These are phyloP conservation scores for Drymodes brunneopygia DNA, from an alignment of 2,113 vertebrate species.

Conservation along the genomic window DNA sequence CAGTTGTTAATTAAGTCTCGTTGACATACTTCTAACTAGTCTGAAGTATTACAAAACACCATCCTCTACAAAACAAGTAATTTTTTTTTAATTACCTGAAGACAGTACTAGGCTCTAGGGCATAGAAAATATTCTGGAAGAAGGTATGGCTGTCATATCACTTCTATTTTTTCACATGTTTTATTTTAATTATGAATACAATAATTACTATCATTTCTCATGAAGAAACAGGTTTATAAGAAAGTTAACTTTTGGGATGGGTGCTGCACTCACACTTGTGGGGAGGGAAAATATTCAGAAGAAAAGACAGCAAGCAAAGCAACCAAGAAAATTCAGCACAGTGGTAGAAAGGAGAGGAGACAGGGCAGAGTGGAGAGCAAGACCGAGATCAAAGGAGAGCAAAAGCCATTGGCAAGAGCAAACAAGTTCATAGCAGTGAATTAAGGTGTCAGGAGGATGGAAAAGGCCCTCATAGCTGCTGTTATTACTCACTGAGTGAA, in stretches of 20 bases:
- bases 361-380: not conserved
- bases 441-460: not conserved
- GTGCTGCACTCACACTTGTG: not conserved
- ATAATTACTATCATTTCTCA: not conserved
- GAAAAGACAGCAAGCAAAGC: not conserved
- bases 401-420: conserved; percentile 31
- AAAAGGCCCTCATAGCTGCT: not conserved
- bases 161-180: not conserved
- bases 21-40: conserved; percentile 26
- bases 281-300: not conserved
- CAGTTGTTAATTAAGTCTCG: conserved; percentile 46
- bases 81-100: conserved; percentile 20
- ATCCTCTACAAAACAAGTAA: not conserved
- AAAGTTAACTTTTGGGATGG: not conserved
- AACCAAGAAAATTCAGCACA: not conserved
- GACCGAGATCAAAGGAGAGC: not conserved
- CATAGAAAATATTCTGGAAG: conserved; percentile 23
- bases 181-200: conserved; percentile 11
- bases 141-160: not conserved
- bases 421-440: conserved; percentile 36
- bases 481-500: not conserved
- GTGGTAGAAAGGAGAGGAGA: not conserved
- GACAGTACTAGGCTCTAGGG: conserved; percentile 16
- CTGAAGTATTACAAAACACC: conserved; percentile 35
- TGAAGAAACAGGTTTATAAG: not conserved